These are phyloP conservation scores for Euproctis similis DNA, from an alignment of 2,888 invertebrate species.

Conservation along the genomic window DNA sequence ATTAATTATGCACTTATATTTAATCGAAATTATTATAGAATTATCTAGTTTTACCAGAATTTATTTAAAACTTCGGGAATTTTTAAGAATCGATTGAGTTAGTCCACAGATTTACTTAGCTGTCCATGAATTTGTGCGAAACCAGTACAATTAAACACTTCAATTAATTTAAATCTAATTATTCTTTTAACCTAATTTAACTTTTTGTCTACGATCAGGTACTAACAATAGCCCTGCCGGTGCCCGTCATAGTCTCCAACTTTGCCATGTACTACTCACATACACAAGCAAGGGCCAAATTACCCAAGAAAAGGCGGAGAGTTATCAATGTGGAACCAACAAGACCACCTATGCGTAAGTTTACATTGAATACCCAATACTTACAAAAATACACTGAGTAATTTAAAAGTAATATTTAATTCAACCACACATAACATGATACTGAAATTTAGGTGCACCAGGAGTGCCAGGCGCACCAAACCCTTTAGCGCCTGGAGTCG, in stretches of 20 bases:
- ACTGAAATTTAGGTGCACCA: conserved; percentile 27
- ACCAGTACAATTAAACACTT: no score
- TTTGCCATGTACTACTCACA: conserved; percentile 98
- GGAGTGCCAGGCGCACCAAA: conserved; percentile 60
- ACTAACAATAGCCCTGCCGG: conserved; percentile 97
- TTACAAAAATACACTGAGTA: no score
- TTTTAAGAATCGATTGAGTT: no score
- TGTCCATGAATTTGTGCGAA: no score
- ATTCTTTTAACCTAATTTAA: background rate
- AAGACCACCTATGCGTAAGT: conserved; percentile 78
- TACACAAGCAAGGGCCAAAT: conserved; percentile 97
- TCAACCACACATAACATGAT: background rate
- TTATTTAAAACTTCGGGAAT: no score
- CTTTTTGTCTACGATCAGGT: conserved; percentile 37
- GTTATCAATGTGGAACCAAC: conserved; percentile 97
- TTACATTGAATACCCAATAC: no score
- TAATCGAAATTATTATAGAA: no score
- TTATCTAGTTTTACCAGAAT: no score
- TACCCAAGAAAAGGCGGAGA: conserved; percentile 98
- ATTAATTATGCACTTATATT: no score
- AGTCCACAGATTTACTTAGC: no score
- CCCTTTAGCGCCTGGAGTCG: conserved; percentile 67
- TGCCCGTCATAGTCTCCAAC: conserved; percentile 99
- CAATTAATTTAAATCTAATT: no score
- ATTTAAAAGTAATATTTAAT: no score